These are phyloP conservation scores for Cettia cetti DNA, from an alignment of 2,113 vertebrate species.

Conservation along the genomic window DNA sequence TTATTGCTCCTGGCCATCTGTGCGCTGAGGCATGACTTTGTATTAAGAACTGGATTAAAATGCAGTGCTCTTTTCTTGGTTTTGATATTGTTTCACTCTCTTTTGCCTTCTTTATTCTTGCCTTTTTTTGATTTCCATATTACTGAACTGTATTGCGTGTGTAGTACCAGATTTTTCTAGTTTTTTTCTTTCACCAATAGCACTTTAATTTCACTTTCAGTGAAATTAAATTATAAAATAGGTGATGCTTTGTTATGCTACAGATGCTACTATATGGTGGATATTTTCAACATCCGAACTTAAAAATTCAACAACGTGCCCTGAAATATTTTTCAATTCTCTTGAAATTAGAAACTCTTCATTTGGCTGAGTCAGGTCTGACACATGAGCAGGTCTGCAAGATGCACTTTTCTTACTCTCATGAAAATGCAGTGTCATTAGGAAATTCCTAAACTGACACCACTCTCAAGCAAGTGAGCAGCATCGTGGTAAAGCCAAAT, in stretches of 20 bases:
- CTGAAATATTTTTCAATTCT: background rate
- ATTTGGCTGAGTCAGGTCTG: background rate
- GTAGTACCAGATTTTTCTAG: background rate
- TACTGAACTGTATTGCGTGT: background rate
- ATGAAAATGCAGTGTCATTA: background rate
- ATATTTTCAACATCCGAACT: background rate
- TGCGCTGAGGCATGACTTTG: background rate
- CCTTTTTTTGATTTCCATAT: background rate
- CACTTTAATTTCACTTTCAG: background rate
- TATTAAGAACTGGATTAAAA: slow-evolving; percentile 6
- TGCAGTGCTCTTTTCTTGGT: background rate
- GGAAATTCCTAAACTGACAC: background rate
- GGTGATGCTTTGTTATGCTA: background rate
- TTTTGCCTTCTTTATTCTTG: background rate
- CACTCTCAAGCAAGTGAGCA: background rate
- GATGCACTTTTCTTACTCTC: background rate
- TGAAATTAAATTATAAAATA: background rate
- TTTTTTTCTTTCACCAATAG: background rate
- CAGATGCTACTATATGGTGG: background rate
- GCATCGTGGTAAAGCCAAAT: background rate
- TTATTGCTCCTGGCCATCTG: background rate
- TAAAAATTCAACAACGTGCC: background rate
- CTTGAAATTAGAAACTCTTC: background rate
- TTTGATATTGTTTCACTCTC: background rate
- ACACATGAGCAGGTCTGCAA: background rate